Evolutionary conservation across 2,888 invertebrate genomes (phyloP).

Genomic region (Lobophora halterata): DNA sequence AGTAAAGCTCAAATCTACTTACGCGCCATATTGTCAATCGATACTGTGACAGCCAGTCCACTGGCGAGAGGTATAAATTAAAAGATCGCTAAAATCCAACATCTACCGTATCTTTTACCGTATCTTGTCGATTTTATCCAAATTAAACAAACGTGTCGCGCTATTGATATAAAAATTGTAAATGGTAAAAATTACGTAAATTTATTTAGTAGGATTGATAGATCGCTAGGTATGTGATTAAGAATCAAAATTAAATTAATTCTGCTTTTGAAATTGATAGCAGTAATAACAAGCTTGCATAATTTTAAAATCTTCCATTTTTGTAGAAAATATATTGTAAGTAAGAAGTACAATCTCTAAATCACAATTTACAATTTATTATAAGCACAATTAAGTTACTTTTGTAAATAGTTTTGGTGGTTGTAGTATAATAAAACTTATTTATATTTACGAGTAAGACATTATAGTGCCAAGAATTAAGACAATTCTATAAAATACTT

Average conservation of each 20-base stretch:
- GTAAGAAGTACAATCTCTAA: slow-evolving; percentile 16
- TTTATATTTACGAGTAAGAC: too few species aligned
- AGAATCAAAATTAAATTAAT: not conserved
- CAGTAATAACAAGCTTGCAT: slow-evolving; percentile 19
- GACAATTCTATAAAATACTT: slow-evolving; percentile 16
- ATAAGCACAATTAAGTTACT: slow-evolving; percentile 25
- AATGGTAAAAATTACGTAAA: not conserved
- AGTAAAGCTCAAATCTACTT: too few species aligned
- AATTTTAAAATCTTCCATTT: slow-evolving; percentile 25
- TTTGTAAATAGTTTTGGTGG: slow-evolving; percentile 25
- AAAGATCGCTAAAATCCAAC: too few species aligned
- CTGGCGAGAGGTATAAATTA: too few species aligned
- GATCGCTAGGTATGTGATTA: not conserved
- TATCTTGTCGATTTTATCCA: not conserved
- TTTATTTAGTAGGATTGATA: not conserved
- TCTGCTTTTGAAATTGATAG: slow-evolving; percentile 1
- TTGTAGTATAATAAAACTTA: slow-evolving; percentile 16
- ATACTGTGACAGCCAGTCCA: too few species aligned
- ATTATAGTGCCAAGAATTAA: slow-evolving; percentile 40
- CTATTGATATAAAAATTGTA: slow-evolving; percentile 5
- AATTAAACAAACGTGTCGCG: slow-evolving; percentile 11
- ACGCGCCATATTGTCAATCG: too few species aligned
- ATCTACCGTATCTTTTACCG: too few species aligned
- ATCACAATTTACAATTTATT: slow-evolving; percentile 19
- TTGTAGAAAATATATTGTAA: too few species aligned